Evolutionary conservation across 2,888 invertebrate genomes (phyloP).

Genomic region (Epistrophella euchroma): DNA sequence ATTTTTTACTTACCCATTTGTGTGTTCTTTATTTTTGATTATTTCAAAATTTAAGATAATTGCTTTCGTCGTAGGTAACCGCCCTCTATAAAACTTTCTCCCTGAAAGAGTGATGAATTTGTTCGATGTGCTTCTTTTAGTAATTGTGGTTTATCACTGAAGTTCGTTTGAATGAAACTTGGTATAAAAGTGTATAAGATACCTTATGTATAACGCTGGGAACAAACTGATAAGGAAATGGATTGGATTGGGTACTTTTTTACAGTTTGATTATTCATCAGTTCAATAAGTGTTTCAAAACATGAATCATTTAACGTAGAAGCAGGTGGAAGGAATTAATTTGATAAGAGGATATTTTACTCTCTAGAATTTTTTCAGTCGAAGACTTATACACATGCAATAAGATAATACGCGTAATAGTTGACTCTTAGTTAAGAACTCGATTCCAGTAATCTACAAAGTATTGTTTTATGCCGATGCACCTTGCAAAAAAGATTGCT

Average conservation of each 20-base stretch:
- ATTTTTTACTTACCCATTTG: conserved; percentile 19
- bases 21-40: background rate
- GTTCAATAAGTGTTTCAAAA: background rate
- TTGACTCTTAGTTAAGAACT: too few relatives aligned
- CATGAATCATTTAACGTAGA: too few relatives aligned
- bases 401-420: too few relatives aligned
- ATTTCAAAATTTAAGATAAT: background rate
- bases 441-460: too few relatives aligned
- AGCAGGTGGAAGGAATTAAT: background rate
- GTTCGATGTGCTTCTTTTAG: background rate
- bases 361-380: too few relatives aligned
- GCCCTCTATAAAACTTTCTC: background rate
- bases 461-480: too few relatives aligned
- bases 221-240: background rate
- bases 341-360: background rate
- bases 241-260: background rate
- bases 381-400: too few relatives aligned
- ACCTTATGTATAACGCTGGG: too few relatives aligned
- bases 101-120: background rate
- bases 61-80: background rate
- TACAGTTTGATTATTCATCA: background rate
- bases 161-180: background rate
- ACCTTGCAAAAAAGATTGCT: too few relatives aligned
- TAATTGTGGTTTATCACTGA: background rate
- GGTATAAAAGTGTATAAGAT: conserved; percentile 3